Conservation (phyloP, 2,113 vertebrate genomes). For the Semicossyphus pulcher region DNA sequence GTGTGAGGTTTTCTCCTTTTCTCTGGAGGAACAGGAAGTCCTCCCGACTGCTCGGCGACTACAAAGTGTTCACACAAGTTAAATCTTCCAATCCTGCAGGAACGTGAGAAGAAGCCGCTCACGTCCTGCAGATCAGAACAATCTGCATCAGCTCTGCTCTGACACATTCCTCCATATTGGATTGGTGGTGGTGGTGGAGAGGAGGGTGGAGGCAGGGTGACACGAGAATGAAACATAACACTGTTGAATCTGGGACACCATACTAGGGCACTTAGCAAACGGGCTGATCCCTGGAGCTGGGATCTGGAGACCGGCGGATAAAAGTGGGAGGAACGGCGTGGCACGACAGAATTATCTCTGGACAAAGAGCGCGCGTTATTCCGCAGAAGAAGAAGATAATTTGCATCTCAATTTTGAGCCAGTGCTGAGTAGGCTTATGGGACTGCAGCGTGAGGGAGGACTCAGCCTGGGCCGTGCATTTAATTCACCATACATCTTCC, state of each 20-base stretch:
- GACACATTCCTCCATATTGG: conserved; percentile 35
- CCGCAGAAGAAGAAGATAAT: conserved; percentile 46
- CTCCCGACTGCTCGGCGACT: neutral
- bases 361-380: conserved; percentile 46
- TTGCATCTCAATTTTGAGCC: conserved; percentile 59
- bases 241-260: conserved; percentile 77
- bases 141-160: conserved; percentile 26
- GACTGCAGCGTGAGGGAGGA: conserved; percentile 6
- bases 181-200: conserved; percentile 22
- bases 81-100: neutral
- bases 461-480: conserved; percentile 3
- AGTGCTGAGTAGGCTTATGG: conserved; percentile 57
- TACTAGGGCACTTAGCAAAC: conserved; percentile 71
- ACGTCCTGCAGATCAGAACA: conserved; percentile 9
- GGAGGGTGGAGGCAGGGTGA: conserved; percentile 44
- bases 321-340: conserved; percentile 52
- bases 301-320: conserved; percentile 64
- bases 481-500: conserved; percentile 16
- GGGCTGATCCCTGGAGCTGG: conserved; percentile 68
- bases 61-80: too few species aligned
- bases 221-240: conserved; percentile 58
- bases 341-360: conserved; percentile 48
- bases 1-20: neutral
- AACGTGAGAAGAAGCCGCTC: conserved; percentile 16
- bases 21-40: neutral